phyloP scores from a whole-genome alignment of 2,113 vertebrate genomes.

The Sphyrna mokarran region DNA sequence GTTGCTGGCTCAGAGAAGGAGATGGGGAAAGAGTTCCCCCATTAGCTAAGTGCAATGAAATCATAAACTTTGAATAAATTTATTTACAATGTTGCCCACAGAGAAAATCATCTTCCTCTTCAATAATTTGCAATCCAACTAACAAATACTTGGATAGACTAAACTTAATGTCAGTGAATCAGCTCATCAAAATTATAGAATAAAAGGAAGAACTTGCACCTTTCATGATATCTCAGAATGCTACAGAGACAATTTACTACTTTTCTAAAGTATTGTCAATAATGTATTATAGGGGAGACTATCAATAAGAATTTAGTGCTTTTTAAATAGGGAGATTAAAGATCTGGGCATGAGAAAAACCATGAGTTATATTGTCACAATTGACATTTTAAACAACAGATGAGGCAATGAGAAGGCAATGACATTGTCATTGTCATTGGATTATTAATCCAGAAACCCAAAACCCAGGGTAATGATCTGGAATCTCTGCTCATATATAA shows the following conservation, averaged over 20 bases:
- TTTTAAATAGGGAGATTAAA: not conserved
- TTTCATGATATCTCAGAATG: not conserved
- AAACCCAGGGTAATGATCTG: too few species aligned
- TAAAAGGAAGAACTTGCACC: not conserved
- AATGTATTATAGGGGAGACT: not conserved
- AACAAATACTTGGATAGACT: not conserved
- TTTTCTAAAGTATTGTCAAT: not conserved
- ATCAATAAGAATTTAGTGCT: not conserved
- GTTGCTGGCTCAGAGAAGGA: not conserved
- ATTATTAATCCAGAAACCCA: not conserved
- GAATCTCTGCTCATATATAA: too few species aligned
- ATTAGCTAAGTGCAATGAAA: not conserved
- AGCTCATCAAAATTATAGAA: not conserved
- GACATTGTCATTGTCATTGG: too few species aligned
- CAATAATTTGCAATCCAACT: not conserved
- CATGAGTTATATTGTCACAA: not conserved
- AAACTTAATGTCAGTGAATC: not conserved
- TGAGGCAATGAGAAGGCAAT: too few species aligned
- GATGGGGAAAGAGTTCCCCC: not conserved
- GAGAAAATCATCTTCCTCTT: not conserved
- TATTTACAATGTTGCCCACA: not conserved
- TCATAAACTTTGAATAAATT: not conserved
- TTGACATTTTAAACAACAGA: not conserved
- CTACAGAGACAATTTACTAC: not conserved
- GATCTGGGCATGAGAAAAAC: not conserved